Evolutionary conservation across 2,113 vertebrate genomes (phyloP).

Genomic region (Mormoops blainvillei): DNA sequence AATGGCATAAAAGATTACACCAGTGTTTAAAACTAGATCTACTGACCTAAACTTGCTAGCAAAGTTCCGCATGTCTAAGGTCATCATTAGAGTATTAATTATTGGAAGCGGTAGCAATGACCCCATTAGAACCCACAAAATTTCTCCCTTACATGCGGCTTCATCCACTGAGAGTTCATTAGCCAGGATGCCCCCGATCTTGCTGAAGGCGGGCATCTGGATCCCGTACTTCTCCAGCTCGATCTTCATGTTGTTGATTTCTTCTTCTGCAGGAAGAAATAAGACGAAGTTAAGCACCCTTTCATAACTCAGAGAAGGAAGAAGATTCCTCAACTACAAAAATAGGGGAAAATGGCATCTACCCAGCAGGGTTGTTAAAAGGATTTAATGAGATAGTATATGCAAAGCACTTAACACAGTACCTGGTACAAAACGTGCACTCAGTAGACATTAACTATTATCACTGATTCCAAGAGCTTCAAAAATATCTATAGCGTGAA

Average conservation of each 20-base stretch:
- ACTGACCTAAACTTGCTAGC: neutral
- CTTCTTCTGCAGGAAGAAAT: slow-evolving; percentile 87
- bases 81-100: neutral
- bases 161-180: slow-evolving; percentile 98
- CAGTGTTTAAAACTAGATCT: neutral
- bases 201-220: slow-evolving; percentile 99
- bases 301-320: neutral
- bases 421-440: neutral
- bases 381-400: neutral
- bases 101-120: neutral
- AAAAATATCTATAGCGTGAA: neutral
- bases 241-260: slow-evolving; percentile 98
- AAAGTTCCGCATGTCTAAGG: neutral
- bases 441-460: neutral
- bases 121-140: neutral
- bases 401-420: neutral
- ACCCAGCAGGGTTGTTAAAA: neutral
- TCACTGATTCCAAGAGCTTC: neutral
- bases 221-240: slow-evolving; percentile 99
- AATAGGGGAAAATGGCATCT: neutral
- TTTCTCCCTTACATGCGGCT: slow-evolving; percentile 87
- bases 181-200: slow-evolving; percentile 98
- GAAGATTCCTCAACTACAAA: neutral
- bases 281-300: neutral
- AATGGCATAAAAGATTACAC: neutral